phyloP scores from a whole-genome alignment of 2,113 vertebrate genomes.

The Cochlearius cochlearius region DNA sequence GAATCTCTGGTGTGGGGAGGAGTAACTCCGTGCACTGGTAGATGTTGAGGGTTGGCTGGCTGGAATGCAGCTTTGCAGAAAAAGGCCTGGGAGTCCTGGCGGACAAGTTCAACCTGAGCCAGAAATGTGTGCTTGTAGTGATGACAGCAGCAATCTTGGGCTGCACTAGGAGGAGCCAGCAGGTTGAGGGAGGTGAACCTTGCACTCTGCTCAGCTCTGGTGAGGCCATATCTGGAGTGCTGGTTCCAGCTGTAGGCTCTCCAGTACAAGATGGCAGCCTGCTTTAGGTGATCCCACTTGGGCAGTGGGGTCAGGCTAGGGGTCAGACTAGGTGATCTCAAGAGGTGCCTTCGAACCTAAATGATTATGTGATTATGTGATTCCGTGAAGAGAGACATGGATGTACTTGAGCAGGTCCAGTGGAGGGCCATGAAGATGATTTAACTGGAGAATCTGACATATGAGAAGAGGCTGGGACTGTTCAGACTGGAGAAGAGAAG shows the following conservation, averaged over 20 bases:
- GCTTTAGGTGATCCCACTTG: neutral
- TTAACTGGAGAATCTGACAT: neutral
- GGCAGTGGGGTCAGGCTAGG: fast-evolving
- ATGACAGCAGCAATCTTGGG: neutral
- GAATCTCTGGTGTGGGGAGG: neutral
- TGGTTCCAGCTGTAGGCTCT: neutral
- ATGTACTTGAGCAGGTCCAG: neutral
- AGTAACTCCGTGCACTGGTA: neutral
- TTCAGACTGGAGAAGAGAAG: neutral
- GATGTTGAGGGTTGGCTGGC: neutral
- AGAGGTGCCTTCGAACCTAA: neutral
- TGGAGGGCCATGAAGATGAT: neutral
- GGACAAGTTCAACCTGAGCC: neutral
- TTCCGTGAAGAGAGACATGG: neutral
- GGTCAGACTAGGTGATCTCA: neutral
- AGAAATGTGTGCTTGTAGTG: neutral
- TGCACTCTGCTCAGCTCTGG: neutral
- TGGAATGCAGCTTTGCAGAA: neutral
- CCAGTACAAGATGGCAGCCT: neutral
- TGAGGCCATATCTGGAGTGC: neutral
- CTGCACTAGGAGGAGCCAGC: neutral
- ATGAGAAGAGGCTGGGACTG: neutral
- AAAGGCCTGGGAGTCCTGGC: neutral
- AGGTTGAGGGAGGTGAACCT: neutral
- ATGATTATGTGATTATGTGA: neutral